Percentiles rank a stretch among this genome's conserved stretches.
phyloP scores from a whole-genome alignment of 2,797 vertebrate species.

The Lagocephalus sceleratus region DNA sequence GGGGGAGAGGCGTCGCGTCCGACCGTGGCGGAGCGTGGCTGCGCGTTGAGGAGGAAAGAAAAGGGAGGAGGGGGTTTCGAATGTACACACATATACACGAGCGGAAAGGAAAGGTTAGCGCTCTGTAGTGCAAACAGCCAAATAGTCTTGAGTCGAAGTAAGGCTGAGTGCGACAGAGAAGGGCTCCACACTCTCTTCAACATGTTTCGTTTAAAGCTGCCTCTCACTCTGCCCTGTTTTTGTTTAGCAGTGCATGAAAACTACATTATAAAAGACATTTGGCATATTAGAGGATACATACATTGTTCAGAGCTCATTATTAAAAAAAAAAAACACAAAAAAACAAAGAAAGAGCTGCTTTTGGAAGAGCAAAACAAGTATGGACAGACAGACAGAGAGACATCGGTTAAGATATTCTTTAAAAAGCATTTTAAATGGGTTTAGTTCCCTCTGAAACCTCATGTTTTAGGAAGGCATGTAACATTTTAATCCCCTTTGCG shows the following conservation, averaged over 20 bases:
- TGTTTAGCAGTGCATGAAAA: constrained; percentile 88
- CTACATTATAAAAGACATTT: constrained; percentile 84
- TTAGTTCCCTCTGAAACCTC: constrained; percentile 38
- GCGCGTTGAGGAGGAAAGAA: constrained; percentile 18
- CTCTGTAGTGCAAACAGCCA: constrained; percentile 69
- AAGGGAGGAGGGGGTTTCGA: constrained; percentile 5
- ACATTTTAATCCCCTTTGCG: constrained; percentile 35
- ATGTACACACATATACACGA: constrained; percentile 43
- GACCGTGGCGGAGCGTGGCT: constrained; percentile 47
- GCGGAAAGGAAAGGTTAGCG: constrained; percentile 40
- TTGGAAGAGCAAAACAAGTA: constrained; percentile 75
- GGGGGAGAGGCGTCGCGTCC: constrained; percentile 8
- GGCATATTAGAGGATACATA: constrained; percentile 87
- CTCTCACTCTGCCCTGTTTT: constrained; percentile 78
- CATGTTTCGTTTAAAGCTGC: constrained; percentile 77
- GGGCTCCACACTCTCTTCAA: constrained; percentile 57
- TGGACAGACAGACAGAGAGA: constrained; percentile 40
- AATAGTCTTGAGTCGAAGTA: constrained; percentile 65
- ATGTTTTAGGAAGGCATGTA: constrained; percentile 56
- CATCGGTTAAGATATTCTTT: constrained; percentile 31
- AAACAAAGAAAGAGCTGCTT: constrained; percentile 86
- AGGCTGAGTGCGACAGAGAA: constrained; percentile 73
- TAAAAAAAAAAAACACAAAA: constrained; percentile 67
- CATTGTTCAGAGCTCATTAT: constrained; percentile 90
- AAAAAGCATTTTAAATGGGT: constrained; percentile 32